phyloP scores from a whole-genome alignment of 1,140 invertebrate species.

The Tetramorium simillimum region DNA sequence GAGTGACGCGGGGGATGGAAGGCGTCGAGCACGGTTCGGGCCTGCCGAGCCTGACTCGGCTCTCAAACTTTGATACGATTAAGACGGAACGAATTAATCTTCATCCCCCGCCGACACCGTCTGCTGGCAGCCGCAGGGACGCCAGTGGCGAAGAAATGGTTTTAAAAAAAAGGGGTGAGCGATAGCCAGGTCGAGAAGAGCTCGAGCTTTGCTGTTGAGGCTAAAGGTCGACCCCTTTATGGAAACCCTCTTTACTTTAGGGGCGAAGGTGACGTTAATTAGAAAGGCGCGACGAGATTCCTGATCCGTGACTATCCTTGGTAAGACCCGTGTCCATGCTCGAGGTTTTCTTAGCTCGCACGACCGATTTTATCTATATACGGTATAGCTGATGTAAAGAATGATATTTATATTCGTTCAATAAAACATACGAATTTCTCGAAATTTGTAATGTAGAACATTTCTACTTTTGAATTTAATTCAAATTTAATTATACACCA shows the following conservation, averaged over 20 bases:
- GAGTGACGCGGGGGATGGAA: slow-evolving; percentile 46
- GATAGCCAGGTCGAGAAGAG: slow-evolving; percentile 76
- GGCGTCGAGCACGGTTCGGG: slow-evolving; percentile 71
- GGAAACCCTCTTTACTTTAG: slow-evolving; percentile 70
- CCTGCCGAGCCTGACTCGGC: slow-evolving; percentile 78
- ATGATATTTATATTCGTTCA: slow-evolving; percentile 51
- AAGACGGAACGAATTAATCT: slow-evolving; percentile 86
- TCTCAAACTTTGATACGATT: slow-evolving; percentile 86
- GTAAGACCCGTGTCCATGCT: slow-evolving; percentile 37
- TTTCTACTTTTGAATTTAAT: slow-evolving; percentile 36
- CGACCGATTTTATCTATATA: slow-evolving; percentile 41
- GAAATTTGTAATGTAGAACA: slow-evolving; percentile 18
- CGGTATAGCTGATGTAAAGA: neutral
- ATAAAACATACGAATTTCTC: slow-evolving; percentile 21
- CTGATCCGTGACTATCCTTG: slow-evolving; percentile 65
- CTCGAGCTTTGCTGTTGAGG: slow-evolving; percentile 66
- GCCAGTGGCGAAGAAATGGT: slow-evolving; percentile 73
- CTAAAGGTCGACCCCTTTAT: slow-evolving; percentile 69
- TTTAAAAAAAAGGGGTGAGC: slow-evolving; percentile 74
- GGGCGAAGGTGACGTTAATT: slow-evolving; percentile 78
- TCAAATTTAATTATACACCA: slow-evolving; percentile 12
- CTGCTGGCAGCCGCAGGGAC: slow-evolving; percentile 76
- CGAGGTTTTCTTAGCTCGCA: slow-evolving; percentile 20
- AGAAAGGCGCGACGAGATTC: slow-evolving; percentile 73
- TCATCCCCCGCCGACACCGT: slow-evolving; percentile 82